phyloP scores from a whole-genome alignment of 2,113 vertebrate species.

The Albula glossodonta region DNA sequence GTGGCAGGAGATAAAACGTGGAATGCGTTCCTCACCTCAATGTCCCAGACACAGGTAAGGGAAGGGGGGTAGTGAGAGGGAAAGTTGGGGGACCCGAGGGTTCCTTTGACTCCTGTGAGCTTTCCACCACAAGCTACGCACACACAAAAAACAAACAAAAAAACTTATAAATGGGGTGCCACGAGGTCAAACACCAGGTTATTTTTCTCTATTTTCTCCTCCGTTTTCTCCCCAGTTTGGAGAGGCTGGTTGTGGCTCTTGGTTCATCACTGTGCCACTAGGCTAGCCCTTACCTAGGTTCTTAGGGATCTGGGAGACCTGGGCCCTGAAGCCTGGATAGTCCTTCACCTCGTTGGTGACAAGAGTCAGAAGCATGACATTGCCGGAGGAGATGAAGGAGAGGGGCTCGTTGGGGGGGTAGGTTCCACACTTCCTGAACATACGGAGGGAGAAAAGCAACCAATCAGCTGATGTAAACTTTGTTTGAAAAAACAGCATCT shows the following conservation, averaged over 20 bases:
- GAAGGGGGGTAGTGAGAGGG: slow-evolving; percentile 83
- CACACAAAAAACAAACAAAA: background rate
- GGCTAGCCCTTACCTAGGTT: slow-evolving; percentile 45
- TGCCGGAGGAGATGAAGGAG: slow-evolving; percentile 87
- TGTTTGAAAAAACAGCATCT: background rate
- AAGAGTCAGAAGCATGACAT: slow-evolving; percentile 83
- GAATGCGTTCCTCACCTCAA: slow-evolving; percentile 73
- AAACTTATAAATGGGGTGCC: background rate
- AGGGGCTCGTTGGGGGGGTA: slow-evolving; percentile 75
- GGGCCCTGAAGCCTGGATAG: slow-evolving; percentile 84
- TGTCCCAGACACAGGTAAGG: slow-evolving; percentile 77
- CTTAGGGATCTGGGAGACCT: slow-evolving; percentile 79
- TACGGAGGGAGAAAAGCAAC: background rate
- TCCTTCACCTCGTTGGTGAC: slow-evolving; percentile 78
- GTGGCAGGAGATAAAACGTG: background rate
- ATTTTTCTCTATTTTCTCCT: background rate
- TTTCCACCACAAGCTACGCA: slow-evolving; percentile 76
- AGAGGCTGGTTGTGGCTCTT: too few species aligned
- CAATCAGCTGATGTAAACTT: background rate
- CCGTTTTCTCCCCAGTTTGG: too few species aligned
- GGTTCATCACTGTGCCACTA: too few species aligned
- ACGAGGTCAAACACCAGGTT: background rate
- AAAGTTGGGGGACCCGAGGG: slow-evolving; percentile 80
- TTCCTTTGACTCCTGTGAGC: slow-evolving; percentile 66
- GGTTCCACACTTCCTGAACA: slow-evolving; percentile 80